Evolutionary conservation across 1,140 invertebrate genomes (phyloP), one percentile per base, ranked within the genome.

Genomic region (Nixonia krombeini): DNA sequence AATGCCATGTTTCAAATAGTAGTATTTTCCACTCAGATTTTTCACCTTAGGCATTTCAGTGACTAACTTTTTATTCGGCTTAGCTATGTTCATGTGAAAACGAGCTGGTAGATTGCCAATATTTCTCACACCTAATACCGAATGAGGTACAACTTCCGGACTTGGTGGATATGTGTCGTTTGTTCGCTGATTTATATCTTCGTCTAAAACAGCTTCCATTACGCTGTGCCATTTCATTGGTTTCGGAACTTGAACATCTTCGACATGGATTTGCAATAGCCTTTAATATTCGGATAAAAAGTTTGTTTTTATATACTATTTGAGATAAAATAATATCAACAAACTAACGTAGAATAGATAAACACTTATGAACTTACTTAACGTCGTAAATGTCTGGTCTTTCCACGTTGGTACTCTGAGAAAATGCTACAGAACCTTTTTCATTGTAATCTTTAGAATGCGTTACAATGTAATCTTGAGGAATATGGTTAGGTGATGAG

Each of bases 401-500:
- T 31, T 82, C 81, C 12, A 76, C 73, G 17, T 78, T 79, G 1
- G 79, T 75, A 40, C 56, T 75, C 21, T 76, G 77, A 6, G 72
- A 42, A 5, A 73, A 58, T 0, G 37, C 46, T 40, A 47, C 73
- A 58, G 42, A 75, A 38, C 23, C 70, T 53, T 33, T 79, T 73
- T 42, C 64, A 35, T 69, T 64, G 44, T 73, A 65, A 12, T 33
- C 28, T 44, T 49, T 70, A 5, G 44, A 31, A 17, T 37, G 28
- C 4, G 35, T 47, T 1, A 65, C 46, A 4, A 58, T 28, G 17
- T 68, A 73, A 1, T 74, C 71, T 0, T 69, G 72, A 4, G 53
- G 73, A n/a, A 83, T 79, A 18, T 76, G 70, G 45, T 83, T 83
- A 0, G 74, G 75, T 23, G 76, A 76, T 0, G 80, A 80, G 0